Evolutionary conservation across 2,113 vertebrate genomes (phyloP).

Genomic region (Uropsilus gracilis): DNA sequence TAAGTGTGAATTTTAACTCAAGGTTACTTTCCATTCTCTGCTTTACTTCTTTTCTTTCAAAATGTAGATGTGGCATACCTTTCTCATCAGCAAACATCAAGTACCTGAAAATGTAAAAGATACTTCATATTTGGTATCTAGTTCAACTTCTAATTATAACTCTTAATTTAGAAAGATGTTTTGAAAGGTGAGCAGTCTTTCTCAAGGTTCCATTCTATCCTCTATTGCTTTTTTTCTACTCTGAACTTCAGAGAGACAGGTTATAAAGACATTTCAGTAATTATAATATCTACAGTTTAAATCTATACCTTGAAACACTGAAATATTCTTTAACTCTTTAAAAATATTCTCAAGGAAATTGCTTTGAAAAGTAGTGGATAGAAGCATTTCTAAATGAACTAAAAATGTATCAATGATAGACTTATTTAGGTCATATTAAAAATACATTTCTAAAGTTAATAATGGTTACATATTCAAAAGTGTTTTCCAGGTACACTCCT

Average conservation of each 20-base stretch:
- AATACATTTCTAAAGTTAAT: background rate
- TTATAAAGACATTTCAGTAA: background rate
- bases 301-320: background rate
- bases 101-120: background rate
- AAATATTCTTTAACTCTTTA: no score
- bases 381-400: background rate
- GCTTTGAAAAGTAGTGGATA: background rate
- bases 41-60: background rate
- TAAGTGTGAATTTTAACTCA: background rate
- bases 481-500: background rate
- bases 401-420: slow-evolving; percentile 22
- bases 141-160: background rate
- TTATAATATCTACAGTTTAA: background rate
- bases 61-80: background rate
- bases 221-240: background rate
- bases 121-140: background rate
- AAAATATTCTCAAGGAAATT: background rate
- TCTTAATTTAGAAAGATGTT: background rate
- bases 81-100: background rate
- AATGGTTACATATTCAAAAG: background rate
- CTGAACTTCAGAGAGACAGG: background rate
- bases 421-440: slow-evolving; percentile 38
- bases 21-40: background rate
- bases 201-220: background rate
- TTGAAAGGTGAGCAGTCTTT: background rate